Evolutionary conservation across 2,113 vertebrate genomes (phyloP).

Genomic region (Corapipo altera): DNA sequence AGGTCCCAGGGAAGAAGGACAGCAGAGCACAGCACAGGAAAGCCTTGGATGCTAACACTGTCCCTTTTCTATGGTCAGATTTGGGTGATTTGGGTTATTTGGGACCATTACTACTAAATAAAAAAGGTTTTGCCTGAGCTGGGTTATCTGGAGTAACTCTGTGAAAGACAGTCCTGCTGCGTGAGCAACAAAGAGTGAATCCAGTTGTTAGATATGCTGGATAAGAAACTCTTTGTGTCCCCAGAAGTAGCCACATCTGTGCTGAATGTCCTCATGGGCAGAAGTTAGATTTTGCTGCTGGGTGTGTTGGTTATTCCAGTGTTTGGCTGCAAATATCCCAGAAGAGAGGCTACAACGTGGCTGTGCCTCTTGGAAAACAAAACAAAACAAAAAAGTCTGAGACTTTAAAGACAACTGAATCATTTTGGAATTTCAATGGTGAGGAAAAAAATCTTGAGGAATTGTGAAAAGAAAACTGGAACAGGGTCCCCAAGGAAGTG

Average conservation of each 20-base stretch:
- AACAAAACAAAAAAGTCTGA: not conserved
- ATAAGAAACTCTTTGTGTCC: not conserved
- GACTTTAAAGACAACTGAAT: not conserved
- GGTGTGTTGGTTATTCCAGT: not conserved
- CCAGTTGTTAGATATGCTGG: not conserved
- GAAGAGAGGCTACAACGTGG: rapidly evolving
- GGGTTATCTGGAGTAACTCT: not conserved
- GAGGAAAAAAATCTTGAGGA: not conserved
- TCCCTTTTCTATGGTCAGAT: not conserved
- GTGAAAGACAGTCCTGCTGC: not conserved
- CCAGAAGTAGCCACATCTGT: not conserved
- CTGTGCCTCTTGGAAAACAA: not conserved
- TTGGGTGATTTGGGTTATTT: not conserved
- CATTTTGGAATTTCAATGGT: not conserved
- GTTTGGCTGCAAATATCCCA: not conserved
- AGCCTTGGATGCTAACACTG: not conserved
- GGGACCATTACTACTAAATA: not conserved
- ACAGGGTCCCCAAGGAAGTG: not conserved
- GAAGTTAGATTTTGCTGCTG: not conserved
- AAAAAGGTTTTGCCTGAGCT: not conserved
- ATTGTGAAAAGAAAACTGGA: not conserved
- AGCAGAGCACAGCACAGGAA: not conserved
- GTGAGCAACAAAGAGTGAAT: not conserved
- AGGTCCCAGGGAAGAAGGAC: not conserved
- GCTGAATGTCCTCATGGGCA: not conserved